Base-by-base conservation (phyloP, 2,888 invertebrate genomes). In the Deroplatys truncata region DNA sequence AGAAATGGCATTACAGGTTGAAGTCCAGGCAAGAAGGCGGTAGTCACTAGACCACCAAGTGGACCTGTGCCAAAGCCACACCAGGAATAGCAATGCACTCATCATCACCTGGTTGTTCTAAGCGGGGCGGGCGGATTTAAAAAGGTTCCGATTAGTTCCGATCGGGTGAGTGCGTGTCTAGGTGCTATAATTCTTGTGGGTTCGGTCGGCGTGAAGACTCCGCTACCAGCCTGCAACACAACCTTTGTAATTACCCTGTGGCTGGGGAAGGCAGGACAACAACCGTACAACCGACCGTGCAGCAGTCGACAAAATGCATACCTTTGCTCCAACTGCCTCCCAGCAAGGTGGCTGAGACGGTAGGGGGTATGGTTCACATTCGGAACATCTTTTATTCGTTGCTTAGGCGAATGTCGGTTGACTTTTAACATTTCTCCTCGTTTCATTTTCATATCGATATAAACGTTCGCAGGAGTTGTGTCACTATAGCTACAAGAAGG, bases 141-240 rank as follows among this genome's bases (percentile, higher is more conserved):
- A 72, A 72, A 72, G 56, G 56, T 72, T 28, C 72, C 88, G 89
- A 90, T 90, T 90, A 83, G 89, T 90, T 90, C 86, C 88, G 88
- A 90, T 90, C 89, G 85, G 88, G 25, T 84, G 85, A 84, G 88
- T 87, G 89, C 89, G 88, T 90, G 89, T 49, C 85, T 82, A 82
- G 28, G 20, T 72, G 88, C 88, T 82, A 90, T 90, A 90, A 90
- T 85, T 90, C 89, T 90, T 88, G 82, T 25, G 56, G 84, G 49
- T 56, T 29, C 72, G 7, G 72, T 89, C 87, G 82, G 85, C 89
- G 89, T 88, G 84, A 85, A 88, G 56, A 90, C 85, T 88, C 82
- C 85, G 88, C 88, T 90, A 88, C 89, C 88, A 85, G 85, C 88
- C 82, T 82, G 82, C 49, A 35, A 16, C 15, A n/a, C 56, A n/a